phyloP scores from a whole-genome alignment of 2,888 invertebrate species.

The Platycheirus rosarum region DNA sequence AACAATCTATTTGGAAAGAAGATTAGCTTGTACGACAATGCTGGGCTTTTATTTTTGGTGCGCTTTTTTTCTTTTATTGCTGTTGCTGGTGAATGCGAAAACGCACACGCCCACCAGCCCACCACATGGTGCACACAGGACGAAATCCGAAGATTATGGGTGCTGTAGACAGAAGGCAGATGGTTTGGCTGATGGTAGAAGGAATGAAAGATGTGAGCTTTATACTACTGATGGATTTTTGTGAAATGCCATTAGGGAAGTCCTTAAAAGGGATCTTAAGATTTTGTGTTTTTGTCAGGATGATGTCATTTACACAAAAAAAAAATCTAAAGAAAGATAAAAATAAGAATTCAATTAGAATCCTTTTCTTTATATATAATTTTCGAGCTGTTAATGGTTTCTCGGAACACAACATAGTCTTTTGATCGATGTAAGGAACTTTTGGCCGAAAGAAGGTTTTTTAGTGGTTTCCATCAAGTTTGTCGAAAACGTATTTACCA shows the following conservation, averaged over 20 bases:
- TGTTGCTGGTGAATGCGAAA: slow-evolving; percentile 23
- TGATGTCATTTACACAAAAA: slow-evolving; percentile 38
- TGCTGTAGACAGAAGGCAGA: too few species aligned
- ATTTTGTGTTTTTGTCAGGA: slow-evolving; percentile 53
- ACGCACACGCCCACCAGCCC: slow-evolving; percentile 9
- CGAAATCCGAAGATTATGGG: too few species aligned
- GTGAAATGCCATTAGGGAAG: slow-evolving; percentile 43
- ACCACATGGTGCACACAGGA: slow-evolving; percentile 11
- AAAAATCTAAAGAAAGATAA: not conserved
- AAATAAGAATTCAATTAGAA: slow-evolving; percentile 63
- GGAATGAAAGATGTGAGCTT: slow-evolving; percentile 23
- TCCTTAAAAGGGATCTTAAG: slow-evolving; percentile 55
- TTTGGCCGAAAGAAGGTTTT: too few species aligned
- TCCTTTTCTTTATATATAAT: slow-evolving; percentile 19
- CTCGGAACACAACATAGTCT: too few species aligned
- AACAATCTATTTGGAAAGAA: slow-evolving; percentile 70
- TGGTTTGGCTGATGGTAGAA: slow-evolving; percentile 18
- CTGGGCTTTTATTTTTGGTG: slow-evolving; percentile 26
- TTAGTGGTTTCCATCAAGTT: too few species aligned
- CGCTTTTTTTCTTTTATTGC: slow-evolving; percentile 1
- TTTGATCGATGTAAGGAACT: too few species aligned
- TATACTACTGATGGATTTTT: slow-evolving; percentile 33
- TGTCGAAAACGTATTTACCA: too few species aligned
- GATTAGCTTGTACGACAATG: slow-evolving; percentile 72
- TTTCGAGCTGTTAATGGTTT: slow-evolving; percentile 1